Evolutionary conservation across 2,113 vertebrate species (phyloP), one percentile per base, ranked within the genome.

Genomic region (Apeltes quadracus): DNA sequence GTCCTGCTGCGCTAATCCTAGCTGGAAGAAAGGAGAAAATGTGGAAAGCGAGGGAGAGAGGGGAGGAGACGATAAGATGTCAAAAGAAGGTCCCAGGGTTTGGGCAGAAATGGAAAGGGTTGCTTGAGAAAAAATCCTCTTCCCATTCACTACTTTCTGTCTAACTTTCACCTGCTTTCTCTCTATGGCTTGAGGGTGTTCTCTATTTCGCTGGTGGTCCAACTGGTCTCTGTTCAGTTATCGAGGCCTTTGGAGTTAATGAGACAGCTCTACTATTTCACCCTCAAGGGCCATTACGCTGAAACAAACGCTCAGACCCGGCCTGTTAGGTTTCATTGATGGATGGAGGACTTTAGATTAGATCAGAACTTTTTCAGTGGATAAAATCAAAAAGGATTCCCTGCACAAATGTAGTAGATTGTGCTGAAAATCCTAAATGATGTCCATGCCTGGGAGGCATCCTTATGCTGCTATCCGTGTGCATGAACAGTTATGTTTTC

Each of bases 1-100:
- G 93, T 95, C 94, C 95, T 93, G 94, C 93, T 93, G 83, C 90
- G 93, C 89, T 92, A 94, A 96, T 95, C 94, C 95, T 88, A 90
- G 88, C 82, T 93, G 90, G 92, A 94, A 90, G 92, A 93, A 93
- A 80, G 53, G 88, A 86, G 81, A 88, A 94, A 95, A 91, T 92
- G 84, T 82, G 91, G 92, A 63, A 64, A 70, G 73, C 13, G 83
- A 84, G 75, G 43, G 88, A 90, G 80, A 88, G 89, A 75, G 89
- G n/a, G 89, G 90, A 90, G 88, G 86, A 79, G 81, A 85, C 34
- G 67, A 71, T 72, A 76, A 72, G 84, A 85, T 88, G 79, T 86
- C 65, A 87, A 86, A 77, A 72, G 82, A 85, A 84, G 81, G 80
- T 86, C 79, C 63, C 75, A 66, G 75, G 70, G 69, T 74, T 75